phyloP scores from a whole-genome alignment of 2,888 invertebrate species.

The Capitulum mitella region DNA sequence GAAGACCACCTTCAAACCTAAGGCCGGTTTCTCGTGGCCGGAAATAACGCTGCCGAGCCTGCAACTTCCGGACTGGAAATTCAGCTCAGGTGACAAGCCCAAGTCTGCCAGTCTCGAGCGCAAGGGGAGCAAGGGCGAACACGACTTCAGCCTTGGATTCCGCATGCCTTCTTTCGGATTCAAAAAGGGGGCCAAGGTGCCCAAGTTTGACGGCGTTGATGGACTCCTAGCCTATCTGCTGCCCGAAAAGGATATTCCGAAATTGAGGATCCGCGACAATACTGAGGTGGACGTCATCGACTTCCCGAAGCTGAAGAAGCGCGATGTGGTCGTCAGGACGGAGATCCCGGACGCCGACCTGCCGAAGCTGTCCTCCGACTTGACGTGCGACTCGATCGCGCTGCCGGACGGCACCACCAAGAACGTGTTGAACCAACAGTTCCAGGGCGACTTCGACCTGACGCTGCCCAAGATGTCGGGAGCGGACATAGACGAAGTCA shows the following conservation, averaged over 20 bases:
- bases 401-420: not conserved
- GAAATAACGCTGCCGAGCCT: not conserved
- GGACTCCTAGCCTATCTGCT: not conserved
- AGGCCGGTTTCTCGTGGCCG: slow-evolving; percentile 8
- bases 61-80: not conserved
- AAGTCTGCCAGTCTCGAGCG: not conserved
- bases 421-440: not conserved
- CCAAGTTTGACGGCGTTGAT: slow-evolving; percentile 20
- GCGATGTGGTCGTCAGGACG: not conserved
- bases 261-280: not conserved
- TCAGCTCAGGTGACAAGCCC: not conserved
- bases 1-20: not conserved
- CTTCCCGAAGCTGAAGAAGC: not conserved
- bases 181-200: not conserved
- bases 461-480: not conserved
- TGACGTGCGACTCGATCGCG: not conserved
- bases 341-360: not conserved
- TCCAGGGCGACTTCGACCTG: not conserved
- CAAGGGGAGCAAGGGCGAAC: not conserved
- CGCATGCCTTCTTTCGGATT: not conserved
- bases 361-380: not conserved
- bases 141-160: slow-evolving; percentile 1
- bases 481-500: not conserved
- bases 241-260: not conserved
- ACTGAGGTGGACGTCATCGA: slow-evolving; percentile 10